Evolutionary conservation across 2,888 invertebrate genomes (phyloP).

Genomic region (Pseudococcus viburni): DNA sequence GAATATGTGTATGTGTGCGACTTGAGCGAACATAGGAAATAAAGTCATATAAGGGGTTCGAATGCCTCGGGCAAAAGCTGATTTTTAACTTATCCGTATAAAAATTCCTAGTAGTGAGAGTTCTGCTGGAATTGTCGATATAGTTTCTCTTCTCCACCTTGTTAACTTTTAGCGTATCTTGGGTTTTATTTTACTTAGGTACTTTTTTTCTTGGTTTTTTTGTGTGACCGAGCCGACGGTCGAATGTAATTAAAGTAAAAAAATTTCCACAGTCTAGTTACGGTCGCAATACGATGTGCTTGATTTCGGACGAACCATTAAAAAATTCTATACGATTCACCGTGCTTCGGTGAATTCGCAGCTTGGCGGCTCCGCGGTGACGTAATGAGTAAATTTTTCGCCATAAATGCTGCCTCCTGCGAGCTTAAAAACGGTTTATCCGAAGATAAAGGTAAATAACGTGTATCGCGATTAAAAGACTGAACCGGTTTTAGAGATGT

Average conservation of each 20-base stretch:
- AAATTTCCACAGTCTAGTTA: constrained; percentile 45
- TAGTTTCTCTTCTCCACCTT: constrained; percentile 55
- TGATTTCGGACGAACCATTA: constrained; percentile 13
- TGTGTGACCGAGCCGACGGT: constrained; percentile 15
- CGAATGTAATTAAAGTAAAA: constrained; percentile 28
- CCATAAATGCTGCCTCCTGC: too few relatives aligned
- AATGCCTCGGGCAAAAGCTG: constrained; percentile 48
- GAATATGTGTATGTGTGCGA: constrained; percentile 56
- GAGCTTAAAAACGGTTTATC: too few relatives aligned
- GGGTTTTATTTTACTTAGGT: not conserved
- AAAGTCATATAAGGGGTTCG: constrained; percentile 52
- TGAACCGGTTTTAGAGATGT: not conserved
- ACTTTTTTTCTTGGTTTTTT: not conserved
- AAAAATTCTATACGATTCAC: constrained; percentile 16
- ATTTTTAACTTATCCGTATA: constrained; percentile 51
- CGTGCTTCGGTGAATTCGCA: constrained; percentile 16
- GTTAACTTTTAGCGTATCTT: constrained; percentile 49
- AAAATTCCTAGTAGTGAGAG: constrained; percentile 47
- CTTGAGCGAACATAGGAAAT: constrained; percentile 17
- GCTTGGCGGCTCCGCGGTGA: not conserved
- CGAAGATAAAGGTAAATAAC: not conserved
- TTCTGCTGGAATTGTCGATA: constrained; percentile 42
- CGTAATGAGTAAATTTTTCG: constrained; percentile 6
- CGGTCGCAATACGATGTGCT: not conserved
- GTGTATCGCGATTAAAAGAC: too few relatives aligned